A percentile compares a stretch with the other conserved stretches of the same genome.
Evolutionary conservation across 2,888 invertebrate genomes (phyloP).

Genomic region (Brachypterus glaber): DNA sequence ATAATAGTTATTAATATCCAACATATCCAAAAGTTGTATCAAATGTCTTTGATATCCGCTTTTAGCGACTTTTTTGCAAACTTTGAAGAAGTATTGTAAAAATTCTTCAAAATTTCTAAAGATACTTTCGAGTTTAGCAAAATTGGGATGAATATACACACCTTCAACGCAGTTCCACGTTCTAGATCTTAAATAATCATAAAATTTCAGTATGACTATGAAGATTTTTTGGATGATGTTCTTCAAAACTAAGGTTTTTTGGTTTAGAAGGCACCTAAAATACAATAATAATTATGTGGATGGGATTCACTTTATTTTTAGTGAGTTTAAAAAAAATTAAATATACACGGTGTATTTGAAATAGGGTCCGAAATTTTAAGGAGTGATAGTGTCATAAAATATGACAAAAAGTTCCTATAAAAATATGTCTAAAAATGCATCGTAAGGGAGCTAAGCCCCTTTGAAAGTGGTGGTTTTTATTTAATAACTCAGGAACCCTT

Average conservation of each 20-base stretch:
- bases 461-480: too few species aligned
- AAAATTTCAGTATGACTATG: constrained; percentile 61
- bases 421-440: too few species aligned
- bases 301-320: too few species aligned
- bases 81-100: constrained; percentile 53
- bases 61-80: constrained; percentile 52
- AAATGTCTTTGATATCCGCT: constrained; percentile 60
- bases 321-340: too few species aligned
- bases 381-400: too few species aligned
- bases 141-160: constrained; percentile 50
- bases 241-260: constrained; percentile 57
- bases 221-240: constrained; percentile 63
- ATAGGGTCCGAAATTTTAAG: too few species aligned
- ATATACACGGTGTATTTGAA: too few species aligned
- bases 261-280: constrained; percentile 60
- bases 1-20: constrained; percentile 56
- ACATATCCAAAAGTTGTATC: constrained; percentile 53
- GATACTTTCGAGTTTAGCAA: constrained; percentile 44
- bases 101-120: constrained; percentile 48
- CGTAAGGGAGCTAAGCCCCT: too few species aligned
- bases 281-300: too few species aligned
- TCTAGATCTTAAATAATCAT: constrained; percentile 49
- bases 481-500: too few species aligned
- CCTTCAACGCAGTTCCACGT: constrained; percentile 48
- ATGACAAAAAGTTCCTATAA: too few species aligned